These are phyloP conservation scores for Paramuricea clavata DNA, from an alignment of 92 coral and sea anemone species.

Conservation along the genomic window DNA sequence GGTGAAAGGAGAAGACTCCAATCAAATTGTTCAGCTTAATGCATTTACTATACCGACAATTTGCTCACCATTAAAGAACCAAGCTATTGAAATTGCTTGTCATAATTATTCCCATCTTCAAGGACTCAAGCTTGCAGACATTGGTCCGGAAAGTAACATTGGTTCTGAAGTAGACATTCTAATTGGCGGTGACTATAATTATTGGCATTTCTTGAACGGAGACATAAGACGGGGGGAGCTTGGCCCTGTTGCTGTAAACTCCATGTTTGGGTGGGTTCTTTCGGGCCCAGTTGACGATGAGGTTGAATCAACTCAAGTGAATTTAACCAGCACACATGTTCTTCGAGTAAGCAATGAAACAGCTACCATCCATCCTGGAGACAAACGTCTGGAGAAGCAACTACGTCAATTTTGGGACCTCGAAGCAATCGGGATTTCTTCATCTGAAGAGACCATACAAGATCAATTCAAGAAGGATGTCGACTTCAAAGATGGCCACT, in stretches of 20 bases:
- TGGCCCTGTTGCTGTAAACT: conserved; percentile 5
- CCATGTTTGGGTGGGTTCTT: conserved; percentile 32
- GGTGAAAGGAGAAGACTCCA: not conserved
- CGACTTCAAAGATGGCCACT: conserved; percentile 60
- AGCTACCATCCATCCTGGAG: not conserved
- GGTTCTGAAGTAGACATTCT: conserved; percentile 23
- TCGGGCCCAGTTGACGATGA: conserved; percentile 8
- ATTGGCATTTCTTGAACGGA: conserved; percentile 21
- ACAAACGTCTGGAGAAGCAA: conserved; percentile 12
- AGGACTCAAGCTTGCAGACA: conserved; percentile 18
- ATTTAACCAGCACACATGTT: conserved; percentile 23
- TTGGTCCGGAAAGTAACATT: not conserved
- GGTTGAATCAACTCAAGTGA: not conserved
- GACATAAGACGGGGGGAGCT: conserved; percentile 5
- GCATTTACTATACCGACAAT: not conserved
- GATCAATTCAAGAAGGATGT: conserved; percentile 48
- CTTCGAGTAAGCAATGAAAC: not conserved
- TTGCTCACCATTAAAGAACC: conserved; percentile 6
- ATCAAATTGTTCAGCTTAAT: not conserved
- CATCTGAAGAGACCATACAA: not conserved
- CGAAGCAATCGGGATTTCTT: conserved; percentile 30
- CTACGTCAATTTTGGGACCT: conserved; percentile 30
- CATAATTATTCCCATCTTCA: conserved; percentile 18
- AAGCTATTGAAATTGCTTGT: conserved; percentile 29
- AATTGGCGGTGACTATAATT: conserved; percentile 25